Evolutionary conservation across 2,797 vertebrate genomes (phyloP).

Genomic region (Takifugu rubripes): DNA sequence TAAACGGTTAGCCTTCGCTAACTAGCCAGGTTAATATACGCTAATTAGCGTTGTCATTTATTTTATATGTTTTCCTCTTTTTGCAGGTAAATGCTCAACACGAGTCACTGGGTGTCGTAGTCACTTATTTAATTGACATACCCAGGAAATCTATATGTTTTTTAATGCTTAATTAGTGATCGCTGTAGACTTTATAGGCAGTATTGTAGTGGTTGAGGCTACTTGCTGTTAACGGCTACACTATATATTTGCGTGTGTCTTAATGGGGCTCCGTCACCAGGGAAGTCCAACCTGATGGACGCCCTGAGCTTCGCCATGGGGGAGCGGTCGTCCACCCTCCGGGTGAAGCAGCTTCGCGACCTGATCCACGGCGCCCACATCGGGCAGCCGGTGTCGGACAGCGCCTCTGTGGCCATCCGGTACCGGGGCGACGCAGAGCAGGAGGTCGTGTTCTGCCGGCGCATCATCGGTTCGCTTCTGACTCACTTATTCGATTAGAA

Average conservation of each 20-base stretch:
- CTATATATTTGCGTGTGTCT: background rate
- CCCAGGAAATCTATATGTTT: background rate
- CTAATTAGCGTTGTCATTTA: background rate
- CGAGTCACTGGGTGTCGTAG: too few relatives aligned
- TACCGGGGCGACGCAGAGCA: conserved; percentile 77
- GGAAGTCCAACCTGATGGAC: conserved; percentile 97
- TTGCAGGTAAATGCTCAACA: background rate
- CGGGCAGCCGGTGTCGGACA: conserved; percentile 77
- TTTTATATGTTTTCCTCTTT: background rate
- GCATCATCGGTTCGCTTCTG: conserved; percentile 73
- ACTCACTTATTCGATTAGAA: too few relatives aligned
- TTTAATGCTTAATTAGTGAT: background rate
- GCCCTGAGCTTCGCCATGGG: conserved; percentile 91
- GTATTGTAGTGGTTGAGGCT: too few relatives aligned
- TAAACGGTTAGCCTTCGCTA: background rate
- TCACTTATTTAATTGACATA: too few relatives aligned
- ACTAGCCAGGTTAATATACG: background rate
- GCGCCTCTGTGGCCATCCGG: conserved; percentile 78
- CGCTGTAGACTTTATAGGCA: too few relatives aligned
- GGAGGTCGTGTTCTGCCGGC: conserved; percentile 81
- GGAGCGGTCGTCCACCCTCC: conserved; percentile 78
- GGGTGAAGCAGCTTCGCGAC: conserved; percentile 83
- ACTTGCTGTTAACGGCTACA: background rate
- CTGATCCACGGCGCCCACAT: conserved; percentile 91
- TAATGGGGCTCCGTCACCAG: conserved; percentile 46